Evolutionary conservation across 2,888 invertebrate genomes (phyloP).

Genomic region (Caenorhabditis sinica): DNA sequence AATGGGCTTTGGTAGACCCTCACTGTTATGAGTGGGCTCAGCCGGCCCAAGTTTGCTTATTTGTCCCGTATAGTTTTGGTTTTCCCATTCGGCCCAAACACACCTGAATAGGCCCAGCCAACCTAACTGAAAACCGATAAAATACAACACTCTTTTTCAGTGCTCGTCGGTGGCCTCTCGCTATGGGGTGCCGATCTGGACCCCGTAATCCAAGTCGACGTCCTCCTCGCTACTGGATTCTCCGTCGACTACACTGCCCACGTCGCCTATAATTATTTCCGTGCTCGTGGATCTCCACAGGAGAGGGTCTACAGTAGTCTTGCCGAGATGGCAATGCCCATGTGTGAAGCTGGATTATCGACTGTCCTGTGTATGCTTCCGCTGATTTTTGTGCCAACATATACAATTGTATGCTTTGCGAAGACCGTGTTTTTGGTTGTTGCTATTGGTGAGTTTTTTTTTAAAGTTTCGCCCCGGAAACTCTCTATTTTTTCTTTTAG

Average conservation of each 20-base stretch:
- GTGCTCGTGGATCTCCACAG: constrained; percentile 69
- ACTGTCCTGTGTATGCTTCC: constrained; percentile 83
- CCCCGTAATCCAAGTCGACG: constrained; percentile 82
- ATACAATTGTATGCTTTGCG: constrained; percentile 83
- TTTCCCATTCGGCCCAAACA: too few relatives aligned
- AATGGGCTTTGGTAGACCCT: too few relatives aligned
- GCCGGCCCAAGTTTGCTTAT: too few relatives aligned
- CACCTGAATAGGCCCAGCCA: too few relatives aligned
- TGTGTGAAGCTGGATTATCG: constrained; percentile 79
- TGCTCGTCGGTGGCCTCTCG: constrained; percentile 80
- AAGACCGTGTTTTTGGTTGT: constrained; percentile 77
- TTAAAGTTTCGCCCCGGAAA: neutral
- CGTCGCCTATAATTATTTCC: constrained; percentile 82
- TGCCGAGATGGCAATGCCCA: constrained; percentile 80
- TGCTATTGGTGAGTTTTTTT: constrained; percentile 66
- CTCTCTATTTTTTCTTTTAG: constrained; percentile 43
- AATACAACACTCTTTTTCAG: constrained; percentile 65
- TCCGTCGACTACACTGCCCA: constrained; percentile 81
- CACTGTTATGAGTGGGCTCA: too few relatives aligned
- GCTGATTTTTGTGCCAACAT: constrained; percentile 82
- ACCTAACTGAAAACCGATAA: neutral
- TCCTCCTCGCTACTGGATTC: constrained; percentile 82
- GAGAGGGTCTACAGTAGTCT: constrained; percentile 78
- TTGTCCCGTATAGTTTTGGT: too few relatives aligned
- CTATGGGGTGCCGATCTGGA: constrained; percentile 83